Percentiles rank a stretch among this genome's conserved stretches.
phyloP scores from a whole-genome alignment of 1,140 invertebrate species.

The Pogonomyrmex barbatus region DNA sequence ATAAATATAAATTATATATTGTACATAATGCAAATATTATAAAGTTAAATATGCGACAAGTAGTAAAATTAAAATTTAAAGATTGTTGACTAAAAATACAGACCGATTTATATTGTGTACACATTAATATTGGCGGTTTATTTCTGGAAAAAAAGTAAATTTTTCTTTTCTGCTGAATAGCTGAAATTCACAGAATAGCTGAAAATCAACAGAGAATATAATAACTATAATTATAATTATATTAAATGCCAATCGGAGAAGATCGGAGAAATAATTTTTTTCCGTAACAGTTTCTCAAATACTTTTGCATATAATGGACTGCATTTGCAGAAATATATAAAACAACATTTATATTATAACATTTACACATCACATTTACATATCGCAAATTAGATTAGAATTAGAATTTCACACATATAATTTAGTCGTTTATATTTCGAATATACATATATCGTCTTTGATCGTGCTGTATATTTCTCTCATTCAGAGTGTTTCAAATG shows the following conservation, averaged over 20 bases:
- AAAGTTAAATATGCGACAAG: too few relatives aligned
- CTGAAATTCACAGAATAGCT: too few relatives aligned
- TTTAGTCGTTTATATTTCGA: background rate
- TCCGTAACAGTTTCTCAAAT: background rate
- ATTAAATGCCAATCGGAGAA: background rate
- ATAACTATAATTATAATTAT: background rate
- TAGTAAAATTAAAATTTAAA: too few relatives aligned
- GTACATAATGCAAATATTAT: too few relatives aligned
- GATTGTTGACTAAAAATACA: too few relatives aligned
- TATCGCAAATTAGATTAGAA: constrained; percentile 9
- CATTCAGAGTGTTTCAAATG: constrained; percentile 37
- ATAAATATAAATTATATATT: too few relatives aligned
- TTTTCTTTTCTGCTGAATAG: too few relatives aligned
- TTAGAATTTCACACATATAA: background rate
- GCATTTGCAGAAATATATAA: background rate
- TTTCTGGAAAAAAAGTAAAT: too few relatives aligned
- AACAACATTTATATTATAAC: background rate
- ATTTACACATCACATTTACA: background rate
- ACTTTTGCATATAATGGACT: background rate
- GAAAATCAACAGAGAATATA: too few relatives aligned
- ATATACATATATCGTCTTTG: background rate
- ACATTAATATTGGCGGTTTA: too few relatives aligned
- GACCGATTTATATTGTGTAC: too few relatives aligned
- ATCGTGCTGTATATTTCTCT: constrained; percentile 30
- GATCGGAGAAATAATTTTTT: background rate